Evolutionary conservation across 2,888 invertebrate species (phyloP).

Genomic region (Drosophila trichaetosa): DNA sequence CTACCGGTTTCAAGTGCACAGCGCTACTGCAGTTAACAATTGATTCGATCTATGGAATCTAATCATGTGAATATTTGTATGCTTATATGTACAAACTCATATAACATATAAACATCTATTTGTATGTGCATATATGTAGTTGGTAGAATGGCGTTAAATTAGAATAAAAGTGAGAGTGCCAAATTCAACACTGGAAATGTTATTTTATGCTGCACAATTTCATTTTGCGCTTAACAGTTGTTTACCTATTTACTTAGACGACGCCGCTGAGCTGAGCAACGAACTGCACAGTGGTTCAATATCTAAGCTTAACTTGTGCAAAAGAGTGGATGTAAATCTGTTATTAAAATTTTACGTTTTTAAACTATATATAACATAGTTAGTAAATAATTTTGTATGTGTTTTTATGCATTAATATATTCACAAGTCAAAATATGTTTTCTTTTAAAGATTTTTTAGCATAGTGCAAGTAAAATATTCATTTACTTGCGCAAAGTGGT

Average conservation of each 20-base stretch:
- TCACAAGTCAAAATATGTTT: not conserved
- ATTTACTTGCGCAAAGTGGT: not conserved
- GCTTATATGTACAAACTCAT: not conserved
- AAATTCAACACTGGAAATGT: constrained; percentile 10
- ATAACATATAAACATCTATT: not conserved
- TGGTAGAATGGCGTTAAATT: not conserved
- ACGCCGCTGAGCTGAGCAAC: constrained; percentile 13
- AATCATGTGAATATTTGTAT: not conserved
- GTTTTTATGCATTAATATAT: not conserved
- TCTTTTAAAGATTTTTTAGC: not conserved
- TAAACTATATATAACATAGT: not conserved
- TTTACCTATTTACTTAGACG: constrained; percentile 11
- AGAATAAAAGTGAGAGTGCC: constrained; percentile 42
- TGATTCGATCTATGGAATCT: constrained; percentile 13
- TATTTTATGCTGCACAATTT: constrained; percentile 16
- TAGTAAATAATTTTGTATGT: not conserved
- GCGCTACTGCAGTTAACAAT: constrained; percentile 19
- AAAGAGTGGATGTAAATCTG: not conserved
- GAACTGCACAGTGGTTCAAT: constrained; percentile 25
- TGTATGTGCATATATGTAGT: not conserved
- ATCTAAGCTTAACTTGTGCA: not conserved
- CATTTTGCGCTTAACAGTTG: constrained; percentile 15
- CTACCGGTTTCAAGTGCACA: constrained; percentile 41
- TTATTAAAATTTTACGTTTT: not conserved
- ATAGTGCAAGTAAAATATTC: not conserved